Evolutionary conservation across 2,797 vertebrate species (phyloP), one percentile per base, ranked within the genome.

Genomic region (Onychomys leucogaster): DNA sequence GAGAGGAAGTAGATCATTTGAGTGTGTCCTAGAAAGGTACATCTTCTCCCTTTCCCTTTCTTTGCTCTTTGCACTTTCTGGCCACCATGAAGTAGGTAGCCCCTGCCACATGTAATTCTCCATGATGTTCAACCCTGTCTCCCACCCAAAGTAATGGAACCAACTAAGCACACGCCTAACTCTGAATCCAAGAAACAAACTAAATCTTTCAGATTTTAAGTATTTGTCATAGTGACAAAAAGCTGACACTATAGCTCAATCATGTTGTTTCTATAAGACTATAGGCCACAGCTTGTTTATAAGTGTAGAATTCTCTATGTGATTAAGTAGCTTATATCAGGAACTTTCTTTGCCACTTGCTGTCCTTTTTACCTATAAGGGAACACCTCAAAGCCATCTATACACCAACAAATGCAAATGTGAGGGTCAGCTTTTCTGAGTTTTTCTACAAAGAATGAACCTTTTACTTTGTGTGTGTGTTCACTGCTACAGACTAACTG

Each of bases 311-410:
- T 23, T 91, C 34, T 5, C 71, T 94, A n/a, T 91, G 55, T 32
- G 77, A 90, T 82, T 23, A 86, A 89, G 49, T 69, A 29, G 25
- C 75, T 95, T 71, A 94, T 80, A 57, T 61, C 27, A 84, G 3
- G 9, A 12, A 46, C 61, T 93, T 94, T 63, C 82, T 93, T 96
- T 94, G 78, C 94, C 86, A 81, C 43, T 82, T n/a, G 0, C 13
- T 85, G 25, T 95, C n/a, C 37, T 85, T 81, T 95, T 93, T 71
- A 92, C 61, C 4, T 41, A 23, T 57, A 92, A 83, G 34, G 41
- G 80, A 61, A 90, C 52, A 37, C 21, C n/a, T 59, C 41, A 76
- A 37, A 23, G 80, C 14, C 21, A 75, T 21, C 67, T 73, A 65
- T 0, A 46, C 34, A 69, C 34, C n/a, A 82, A 89, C 43, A 76